Conservation (phyloP, 2,797 vertebrate genomes). For the Hirundo rustica region DNA sequence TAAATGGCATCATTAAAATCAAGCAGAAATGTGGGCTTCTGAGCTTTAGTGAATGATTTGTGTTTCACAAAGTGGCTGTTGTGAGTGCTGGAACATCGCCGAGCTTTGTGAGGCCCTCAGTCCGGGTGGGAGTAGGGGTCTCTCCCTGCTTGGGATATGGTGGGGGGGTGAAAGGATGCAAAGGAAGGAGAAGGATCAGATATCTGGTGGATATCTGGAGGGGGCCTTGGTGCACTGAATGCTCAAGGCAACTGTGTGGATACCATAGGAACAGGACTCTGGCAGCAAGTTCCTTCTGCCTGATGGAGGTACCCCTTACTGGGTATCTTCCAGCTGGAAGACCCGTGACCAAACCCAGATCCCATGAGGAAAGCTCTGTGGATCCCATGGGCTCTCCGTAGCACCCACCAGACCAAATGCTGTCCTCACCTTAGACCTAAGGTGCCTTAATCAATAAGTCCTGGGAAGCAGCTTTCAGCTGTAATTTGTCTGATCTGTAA, state of each 20-base stretch:
- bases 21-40: background rate
- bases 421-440: background rate
- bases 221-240: background rate
- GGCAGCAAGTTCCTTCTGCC: background rate
- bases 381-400: fast-evolving
- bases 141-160: background rate
- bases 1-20: background rate
- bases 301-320: background rate
- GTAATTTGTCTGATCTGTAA: conserved; percentile 26
- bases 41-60: background rate
- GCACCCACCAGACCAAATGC: background rate
- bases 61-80: background rate
- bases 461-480: background rate
- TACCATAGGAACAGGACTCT: background rate
- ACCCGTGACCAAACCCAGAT: fast-evolving
- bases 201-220: no score
- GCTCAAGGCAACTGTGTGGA: background rate
- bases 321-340: background rate
- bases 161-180: background rate
- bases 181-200: background rate
- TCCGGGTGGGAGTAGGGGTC: fast-evolving
- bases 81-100: background rate
- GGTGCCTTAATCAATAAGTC: background rate
- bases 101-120: background rate
- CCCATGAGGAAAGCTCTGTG: fast-evolving